phyloP scores from a whole-genome alignment of 2,113 vertebrate species.

The Myotis brandtii region DNA sequence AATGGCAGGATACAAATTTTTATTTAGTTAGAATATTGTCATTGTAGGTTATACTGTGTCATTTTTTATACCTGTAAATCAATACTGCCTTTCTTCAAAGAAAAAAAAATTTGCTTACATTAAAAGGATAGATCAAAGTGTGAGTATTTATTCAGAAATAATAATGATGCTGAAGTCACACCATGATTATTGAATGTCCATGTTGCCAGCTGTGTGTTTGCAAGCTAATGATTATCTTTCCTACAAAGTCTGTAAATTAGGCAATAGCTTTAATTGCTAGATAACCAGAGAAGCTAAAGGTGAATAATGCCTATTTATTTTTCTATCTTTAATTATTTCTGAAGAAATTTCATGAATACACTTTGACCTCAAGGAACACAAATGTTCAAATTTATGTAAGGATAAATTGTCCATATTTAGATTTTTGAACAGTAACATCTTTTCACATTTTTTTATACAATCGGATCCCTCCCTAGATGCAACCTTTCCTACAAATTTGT shows the following conservation, averaged over 20 bases:
- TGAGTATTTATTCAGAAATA: constrained; percentile 60
- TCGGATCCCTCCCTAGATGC: neutral
- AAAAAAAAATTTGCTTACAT: constrained; percentile 25
- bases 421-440: neutral
- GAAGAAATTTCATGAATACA: constrained; percentile 24
- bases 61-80: constrained; percentile 59
- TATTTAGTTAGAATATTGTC: neutral
- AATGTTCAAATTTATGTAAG: neutral
- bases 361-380: neutral
- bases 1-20: constrained; percentile 4
- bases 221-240: constrained; percentile 42
- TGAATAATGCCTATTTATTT: constrained; percentile 44
- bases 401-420: neutral
- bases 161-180: neutral
- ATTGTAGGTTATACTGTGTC: neutral
- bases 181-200: neutral
- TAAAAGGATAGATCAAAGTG: constrained; percentile 45
- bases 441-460: neutral
- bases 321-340: constrained; percentile 55
- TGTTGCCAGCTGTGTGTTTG: neutral
- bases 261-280: constrained; percentile 48
- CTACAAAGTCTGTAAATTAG: constrained; percentile 37
- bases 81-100: constrained; percentile 47
- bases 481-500: neutral
- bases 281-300: constrained; percentile 34